Conservation (phyloP, 2,797 vertebrate species). For the Sebastes wilsoni region DNA sequence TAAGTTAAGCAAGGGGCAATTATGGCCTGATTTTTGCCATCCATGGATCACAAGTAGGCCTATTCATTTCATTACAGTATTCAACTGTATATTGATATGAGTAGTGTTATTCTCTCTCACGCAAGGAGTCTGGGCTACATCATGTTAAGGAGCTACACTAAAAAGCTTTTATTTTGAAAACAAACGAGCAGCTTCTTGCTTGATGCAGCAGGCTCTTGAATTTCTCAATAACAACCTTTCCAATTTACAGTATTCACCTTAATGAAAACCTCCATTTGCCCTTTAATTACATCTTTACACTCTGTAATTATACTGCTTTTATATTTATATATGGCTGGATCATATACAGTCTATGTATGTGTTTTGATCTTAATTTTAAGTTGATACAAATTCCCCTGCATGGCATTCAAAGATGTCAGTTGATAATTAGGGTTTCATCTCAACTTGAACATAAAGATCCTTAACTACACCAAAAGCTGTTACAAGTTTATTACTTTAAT, state of each 20-base stretch:
- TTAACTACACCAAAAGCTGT: background rate
- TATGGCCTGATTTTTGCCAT: too few relatives aligned
- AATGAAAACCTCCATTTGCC: background rate
- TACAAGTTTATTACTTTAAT: background rate
- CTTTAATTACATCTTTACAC: background rate
- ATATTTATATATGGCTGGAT: background rate
- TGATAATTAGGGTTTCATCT: background rate
- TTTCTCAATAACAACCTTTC: background rate
- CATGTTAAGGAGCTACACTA: background rate
- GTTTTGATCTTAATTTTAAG: background rate
- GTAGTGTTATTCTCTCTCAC: background rate
- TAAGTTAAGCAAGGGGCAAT: background rate
- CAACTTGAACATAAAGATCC: background rate
- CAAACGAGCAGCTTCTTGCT: background rate
- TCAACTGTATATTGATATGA: background rate
- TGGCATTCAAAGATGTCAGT: background rate
- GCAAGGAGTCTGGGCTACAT: background rate
- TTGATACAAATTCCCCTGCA: background rate
- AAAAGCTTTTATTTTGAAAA: constrained; percentile 37
- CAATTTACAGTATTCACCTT: background rate
- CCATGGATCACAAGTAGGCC: too few relatives aligned
- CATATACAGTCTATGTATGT: background rate
- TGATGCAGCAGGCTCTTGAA: background rate
- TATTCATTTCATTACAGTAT: background rate
- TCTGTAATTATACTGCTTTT: background rate